phyloP scores from a whole-genome alignment of 2,888 invertebrate genomes.

The Nymphalis c-album region DNA sequence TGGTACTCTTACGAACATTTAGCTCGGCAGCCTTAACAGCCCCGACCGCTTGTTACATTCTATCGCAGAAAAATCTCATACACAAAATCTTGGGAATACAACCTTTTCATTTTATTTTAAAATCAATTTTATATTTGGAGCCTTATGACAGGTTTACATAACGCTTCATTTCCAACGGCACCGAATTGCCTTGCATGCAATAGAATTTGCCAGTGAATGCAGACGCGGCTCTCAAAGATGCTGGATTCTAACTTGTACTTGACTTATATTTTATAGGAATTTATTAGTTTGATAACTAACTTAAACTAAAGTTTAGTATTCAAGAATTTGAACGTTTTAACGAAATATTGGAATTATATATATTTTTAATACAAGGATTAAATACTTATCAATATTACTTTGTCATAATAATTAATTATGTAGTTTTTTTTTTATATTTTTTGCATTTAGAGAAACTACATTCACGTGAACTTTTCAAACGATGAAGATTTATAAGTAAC shows the following conservation, averaged over 20 bases:
- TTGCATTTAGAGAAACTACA: no score
- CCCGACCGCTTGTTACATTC: conserved; percentile 28
- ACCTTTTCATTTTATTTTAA: conserved; percentile 27
- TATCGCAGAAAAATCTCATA: conserved; percentile 33
- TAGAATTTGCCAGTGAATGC: conserved; percentile 28
- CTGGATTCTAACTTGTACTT: conserved; percentile 24
- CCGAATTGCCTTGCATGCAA: conserved; percentile 19
- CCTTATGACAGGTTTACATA: conserved; percentile 21
- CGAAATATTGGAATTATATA: background rate
- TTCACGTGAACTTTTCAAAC: no score
- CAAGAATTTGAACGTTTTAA: background rate
- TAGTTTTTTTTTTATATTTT: no score
- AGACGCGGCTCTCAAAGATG: conserved; percentile 24
- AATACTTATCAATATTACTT: no score
- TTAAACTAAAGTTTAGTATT: conserved; percentile 1
- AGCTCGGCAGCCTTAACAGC: conserved; percentile 22
- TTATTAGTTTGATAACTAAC: conserved; percentile 17
- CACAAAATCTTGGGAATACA: conserved; percentile 29
- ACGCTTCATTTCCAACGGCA: conserved; percentile 22
- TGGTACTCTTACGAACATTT: conserved; percentile 16
- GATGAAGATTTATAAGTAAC: no score
- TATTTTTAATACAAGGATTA: no score
- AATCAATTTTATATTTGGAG: conserved; percentile 23
- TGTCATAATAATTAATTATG: no score
- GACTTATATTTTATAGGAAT: conserved; percentile 29